Conservation (phyloP, 2,113 vertebrate species). For the Aramus guarauna region DNA sequence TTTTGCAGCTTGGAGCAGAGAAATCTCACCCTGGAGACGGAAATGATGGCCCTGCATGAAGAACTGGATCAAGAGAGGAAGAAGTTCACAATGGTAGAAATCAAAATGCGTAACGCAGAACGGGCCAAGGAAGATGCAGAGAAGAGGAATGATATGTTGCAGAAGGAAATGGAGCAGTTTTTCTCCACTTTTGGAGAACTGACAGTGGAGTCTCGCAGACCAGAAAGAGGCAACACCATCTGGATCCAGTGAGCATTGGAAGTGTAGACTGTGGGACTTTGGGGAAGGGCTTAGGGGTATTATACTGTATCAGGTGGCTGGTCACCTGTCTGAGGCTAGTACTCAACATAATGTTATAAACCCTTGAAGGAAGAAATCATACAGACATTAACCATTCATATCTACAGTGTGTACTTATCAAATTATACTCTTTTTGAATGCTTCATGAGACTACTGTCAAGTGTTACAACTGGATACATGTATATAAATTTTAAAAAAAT, state of each 20-base stretch:
- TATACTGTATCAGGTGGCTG: conserved; percentile 65
- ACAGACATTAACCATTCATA: conserved; percentile 50
- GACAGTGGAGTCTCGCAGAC: conserved; percentile 87
- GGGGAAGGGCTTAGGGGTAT: conserved; percentile 46
- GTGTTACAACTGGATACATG: conserved; percentile 83
- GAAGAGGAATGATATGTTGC: conserved; percentile 94
- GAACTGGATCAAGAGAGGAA: conserved; percentile 97
- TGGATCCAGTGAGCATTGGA: conserved; percentile 89
- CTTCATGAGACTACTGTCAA: conserved; percentile 76
- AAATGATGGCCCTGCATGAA: conserved; percentile 89
- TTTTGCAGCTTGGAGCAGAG: conserved; percentile 88
- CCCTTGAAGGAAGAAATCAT: conserved; percentile 54
- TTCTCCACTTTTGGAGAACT: conserved; percentile 96
- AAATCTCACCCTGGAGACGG: conserved; percentile 90
- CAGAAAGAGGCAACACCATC: conserved; percentile 89
- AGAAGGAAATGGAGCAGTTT: conserved; percentile 99
- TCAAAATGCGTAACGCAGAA: conserved; percentile 96
- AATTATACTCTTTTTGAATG: conserved; percentile 62
- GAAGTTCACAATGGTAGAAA: conserved; percentile 99
- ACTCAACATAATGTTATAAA: conserved; percentile 59
- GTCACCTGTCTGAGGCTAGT: conserved; percentile 71
- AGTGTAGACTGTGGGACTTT: background rate
- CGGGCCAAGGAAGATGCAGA: conserved; percentile 95
- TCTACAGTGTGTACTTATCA: conserved; percentile 75
- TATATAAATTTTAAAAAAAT: conserved; percentile 77